phyloP scores from a whole-genome alignment of 2,797 vertebrate genomes.

The Epinephelus awoara region DNA sequence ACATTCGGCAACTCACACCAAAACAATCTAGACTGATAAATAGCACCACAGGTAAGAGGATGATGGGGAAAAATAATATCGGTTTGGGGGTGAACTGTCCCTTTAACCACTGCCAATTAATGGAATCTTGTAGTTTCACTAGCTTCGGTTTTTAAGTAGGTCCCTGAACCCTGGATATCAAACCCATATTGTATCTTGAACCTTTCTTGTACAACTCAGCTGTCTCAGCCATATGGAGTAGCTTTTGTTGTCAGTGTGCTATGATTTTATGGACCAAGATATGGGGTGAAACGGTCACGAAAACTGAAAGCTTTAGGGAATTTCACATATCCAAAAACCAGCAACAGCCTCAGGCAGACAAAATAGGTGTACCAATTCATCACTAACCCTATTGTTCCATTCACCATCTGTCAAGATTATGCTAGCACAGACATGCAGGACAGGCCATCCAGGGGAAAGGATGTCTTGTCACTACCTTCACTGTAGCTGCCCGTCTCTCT shows the following conservation, averaged over 20 bases:
- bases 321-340: constrained; percentile 39
- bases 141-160: not conserved
- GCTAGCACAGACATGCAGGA: constrained; percentile 59
- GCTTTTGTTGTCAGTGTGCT: constrained; percentile 10
- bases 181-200: not conserved
- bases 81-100: too few species aligned
- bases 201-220: not conserved
- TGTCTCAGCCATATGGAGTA: not conserved
- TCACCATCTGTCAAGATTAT: constrained; percentile 48
- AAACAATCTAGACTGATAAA: too few species aligned
- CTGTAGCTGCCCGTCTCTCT: constrained; percentile 41
- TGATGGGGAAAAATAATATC: too few species aligned
- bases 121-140: not conserved
- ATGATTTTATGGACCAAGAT: constrained; percentile 16
- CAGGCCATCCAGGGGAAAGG: constrained; percentile 45
- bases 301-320: constrained; percentile 36
- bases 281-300: constrained; percentile 52
- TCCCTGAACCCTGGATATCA: not conserved
- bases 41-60: too few species aligned
- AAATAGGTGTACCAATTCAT: constrained; percentile 24
- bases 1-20: too few species aligned
- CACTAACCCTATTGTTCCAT: constrained; percentile 48
- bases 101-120: not conserved
- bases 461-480: constrained; percentile 49
- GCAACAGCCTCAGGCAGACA: constrained; percentile 42